Conservation (phyloP, 2,888 invertebrate species). For the Cyrtodaria siliqua region DNA sequence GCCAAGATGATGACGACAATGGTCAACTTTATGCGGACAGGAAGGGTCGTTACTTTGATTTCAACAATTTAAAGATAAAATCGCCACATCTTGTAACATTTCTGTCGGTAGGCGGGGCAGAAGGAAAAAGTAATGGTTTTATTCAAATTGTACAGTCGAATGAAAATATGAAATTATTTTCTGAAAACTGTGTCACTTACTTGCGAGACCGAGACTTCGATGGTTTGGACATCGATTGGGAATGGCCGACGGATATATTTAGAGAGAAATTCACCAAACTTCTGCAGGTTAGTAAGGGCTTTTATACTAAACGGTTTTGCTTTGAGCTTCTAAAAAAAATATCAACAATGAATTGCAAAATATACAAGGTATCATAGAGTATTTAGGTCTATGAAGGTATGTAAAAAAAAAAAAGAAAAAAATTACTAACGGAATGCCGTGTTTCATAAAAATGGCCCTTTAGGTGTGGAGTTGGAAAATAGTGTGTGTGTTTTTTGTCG, state of each 20-base stretch:
- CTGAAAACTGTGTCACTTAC: slow-evolving; percentile 66
- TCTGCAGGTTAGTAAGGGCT: slow-evolving; percentile 73
- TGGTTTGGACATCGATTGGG: slow-evolving; percentile 83
- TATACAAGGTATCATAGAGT: too few species aligned
- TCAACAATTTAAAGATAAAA: slow-evolving; percentile 73
- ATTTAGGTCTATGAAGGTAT: too few species aligned
- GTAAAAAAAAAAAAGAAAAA: too few species aligned
- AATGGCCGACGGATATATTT: slow-evolving; percentile 75
- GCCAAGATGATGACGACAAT: slow-evolving; percentile 57
- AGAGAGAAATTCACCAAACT: slow-evolving; percentile 64
- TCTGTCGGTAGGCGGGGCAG: slow-evolving; percentile 71
- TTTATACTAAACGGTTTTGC: too few species aligned
- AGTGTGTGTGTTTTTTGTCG: too few species aligned
- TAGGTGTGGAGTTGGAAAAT: too few species aligned
- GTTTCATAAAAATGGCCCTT: too few species aligned
- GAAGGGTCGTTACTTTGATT: slow-evolving; percentile 65
- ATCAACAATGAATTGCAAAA: too few species aligned
- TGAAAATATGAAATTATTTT: slow-evolving; percentile 69
- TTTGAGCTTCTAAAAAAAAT: too few species aligned
- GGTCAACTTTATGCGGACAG: slow-evolving; percentile 41
- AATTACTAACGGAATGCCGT: too few species aligned
- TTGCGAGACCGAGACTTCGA: slow-evolving; percentile 77
- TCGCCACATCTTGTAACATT: slow-evolving; percentile 75
- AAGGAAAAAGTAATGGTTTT: slow-evolving; percentile 37
- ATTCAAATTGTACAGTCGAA: slow-evolving; percentile 59